Conservation (phyloP, 2,113 vertebrate species). For the Trematocara marginatum region DNA sequence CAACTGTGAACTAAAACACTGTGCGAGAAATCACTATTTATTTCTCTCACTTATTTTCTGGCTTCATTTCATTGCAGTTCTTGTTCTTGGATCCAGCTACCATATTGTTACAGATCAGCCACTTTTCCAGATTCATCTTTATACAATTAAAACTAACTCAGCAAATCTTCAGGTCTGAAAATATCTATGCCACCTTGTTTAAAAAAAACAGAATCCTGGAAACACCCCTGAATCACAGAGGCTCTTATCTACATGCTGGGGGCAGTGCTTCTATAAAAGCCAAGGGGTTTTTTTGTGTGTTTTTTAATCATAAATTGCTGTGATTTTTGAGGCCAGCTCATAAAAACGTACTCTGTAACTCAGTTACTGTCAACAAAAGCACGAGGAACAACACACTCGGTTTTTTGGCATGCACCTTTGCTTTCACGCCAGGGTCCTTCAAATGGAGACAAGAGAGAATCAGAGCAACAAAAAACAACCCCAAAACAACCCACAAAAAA, state of each 20-base stretch:
- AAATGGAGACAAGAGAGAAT: not conserved
- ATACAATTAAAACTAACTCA: not conserved
- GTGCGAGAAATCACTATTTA: not conserved
- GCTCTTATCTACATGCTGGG: not conserved
- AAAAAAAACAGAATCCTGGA: not conserved
- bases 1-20: not conserved
- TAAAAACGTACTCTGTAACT: not conserved
- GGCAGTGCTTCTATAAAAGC: not conserved
- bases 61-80: not conserved
- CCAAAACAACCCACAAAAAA: not conserved
- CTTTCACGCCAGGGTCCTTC: not conserved
- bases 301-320: not conserved
- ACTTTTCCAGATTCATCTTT: not conserved
- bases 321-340: not conserved
- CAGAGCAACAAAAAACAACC: not conserved
- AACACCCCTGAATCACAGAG: not conserved
- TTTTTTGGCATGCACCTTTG: not conserved
- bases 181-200: not conserved
- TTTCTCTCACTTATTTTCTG: not conserved
- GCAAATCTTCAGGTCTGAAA: not conserved
- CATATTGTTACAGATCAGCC: not conserved
- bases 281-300: rapidly evolving
- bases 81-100: not conserved
- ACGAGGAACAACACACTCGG: not conserved
- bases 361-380: not conserved